Percentiles rank a stretch among this genome's conserved stretches.
Evolutionary conservation across 2,113 vertebrate species (phyloP).

Genomic region (Apodemus speciosus): DNA sequence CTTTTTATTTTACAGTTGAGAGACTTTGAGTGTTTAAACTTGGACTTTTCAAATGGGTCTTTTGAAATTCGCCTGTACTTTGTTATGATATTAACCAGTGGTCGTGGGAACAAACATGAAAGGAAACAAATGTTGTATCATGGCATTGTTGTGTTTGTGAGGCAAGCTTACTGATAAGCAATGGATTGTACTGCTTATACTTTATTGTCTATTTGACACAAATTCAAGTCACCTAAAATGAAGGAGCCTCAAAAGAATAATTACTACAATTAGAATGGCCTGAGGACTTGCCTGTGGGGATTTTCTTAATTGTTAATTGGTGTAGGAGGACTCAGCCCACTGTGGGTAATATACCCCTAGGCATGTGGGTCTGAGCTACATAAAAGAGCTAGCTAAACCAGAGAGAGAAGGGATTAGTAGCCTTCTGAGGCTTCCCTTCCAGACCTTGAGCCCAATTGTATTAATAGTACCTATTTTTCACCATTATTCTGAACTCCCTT

Average conservation of each 20-base stretch:
- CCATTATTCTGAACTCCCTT: background rate
- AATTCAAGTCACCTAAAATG: background rate
- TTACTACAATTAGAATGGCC: background rate
- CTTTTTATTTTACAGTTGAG: background rate
- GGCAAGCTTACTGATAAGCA: background rate
- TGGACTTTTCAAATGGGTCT: background rate
- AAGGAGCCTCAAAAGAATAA: background rate
- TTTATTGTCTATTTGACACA: background rate
- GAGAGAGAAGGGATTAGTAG: background rate
- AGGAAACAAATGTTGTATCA: background rate
- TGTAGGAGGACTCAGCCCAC: background rate
- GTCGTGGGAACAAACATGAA: background rate
- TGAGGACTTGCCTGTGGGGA: background rate
- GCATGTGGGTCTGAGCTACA: background rate
- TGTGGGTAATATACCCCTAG: background rate
- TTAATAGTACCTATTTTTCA: background rate
- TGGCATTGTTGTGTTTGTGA: background rate
- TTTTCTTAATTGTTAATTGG: background rate
- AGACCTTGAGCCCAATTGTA: background rate
- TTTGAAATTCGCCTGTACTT: background rate
- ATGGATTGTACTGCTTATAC: background rate
- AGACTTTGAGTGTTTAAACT: background rate
- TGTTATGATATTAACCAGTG: background rate
- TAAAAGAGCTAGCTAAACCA: background rate
- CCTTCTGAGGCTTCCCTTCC: background rate